Base-by-base conservation (phyloP, 2,888 invertebrate genomes). In the Criorhina ranunculi region DNA sequence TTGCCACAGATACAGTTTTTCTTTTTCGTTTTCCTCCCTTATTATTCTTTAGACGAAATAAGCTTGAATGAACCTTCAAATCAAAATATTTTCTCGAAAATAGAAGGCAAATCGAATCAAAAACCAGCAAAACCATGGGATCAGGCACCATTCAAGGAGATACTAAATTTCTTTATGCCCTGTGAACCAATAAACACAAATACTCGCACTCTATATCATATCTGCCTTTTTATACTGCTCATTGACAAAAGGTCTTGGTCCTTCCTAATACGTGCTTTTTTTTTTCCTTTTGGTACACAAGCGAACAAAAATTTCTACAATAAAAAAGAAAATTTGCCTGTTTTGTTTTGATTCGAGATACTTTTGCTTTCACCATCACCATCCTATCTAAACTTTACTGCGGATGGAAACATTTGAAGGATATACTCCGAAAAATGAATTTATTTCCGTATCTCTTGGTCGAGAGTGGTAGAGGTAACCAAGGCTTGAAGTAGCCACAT, bases 161-260 rank as follows among this genome's bases (percentile, higher is more conserved):
- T 46, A 46, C 44, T 7, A 33, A 19, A 17, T 19, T 35, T 8
- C 33, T 62, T 46, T 62, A 46, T 62, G 19, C n/a, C 19, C 46
- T 33, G 17, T 62, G 8, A 62, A 33, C 46, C 62, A 62, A 33
- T 46, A 46, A 19, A 33, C 33, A 59, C 40, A 59, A 59, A 40
- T 40, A 24, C 24, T 24, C 24, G 24, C 4, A 24, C 24, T 24
- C 24, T 24, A 29, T 35, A 33, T 12, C 12, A 62, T 19, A 17
- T 24, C 9, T 33, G 5, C 11, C 19, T 33, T 8, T 46, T 35
- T 35, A 17, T 55, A 9, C 15, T 15, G 33, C 55, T 35, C 33
- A 55, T 55, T 17, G n/a, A 55, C 6, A 35, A 33, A 33, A 55
- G 17, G 33, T n/a, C 33, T 6, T 0, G 12, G 12, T 15, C 55